Evolutionary conservation across 2,797 vertebrate genomes (phyloP).

Genomic region (Macroramphosus scolopax): DNA sequence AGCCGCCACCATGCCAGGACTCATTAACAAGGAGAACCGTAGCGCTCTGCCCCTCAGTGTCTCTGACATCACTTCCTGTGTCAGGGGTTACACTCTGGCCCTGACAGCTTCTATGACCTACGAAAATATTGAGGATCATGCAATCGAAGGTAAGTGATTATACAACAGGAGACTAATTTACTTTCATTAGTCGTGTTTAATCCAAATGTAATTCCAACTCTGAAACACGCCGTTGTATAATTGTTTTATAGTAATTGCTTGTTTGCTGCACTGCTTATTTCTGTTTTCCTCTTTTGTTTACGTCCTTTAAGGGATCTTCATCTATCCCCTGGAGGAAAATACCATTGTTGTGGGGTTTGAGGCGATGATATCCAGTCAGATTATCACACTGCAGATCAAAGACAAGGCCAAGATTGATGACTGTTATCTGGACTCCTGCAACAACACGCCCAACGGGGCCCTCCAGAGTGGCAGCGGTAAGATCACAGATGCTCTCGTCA

Average conservation of each 20-base stretch:
- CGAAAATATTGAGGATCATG: conserved; percentile 87
- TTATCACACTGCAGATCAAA: conserved; percentile 91
- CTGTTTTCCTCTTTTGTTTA: neutral
- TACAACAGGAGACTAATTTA: neutral
- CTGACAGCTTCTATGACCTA: conserved; percentile 93
- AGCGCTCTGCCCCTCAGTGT: conserved; percentile 84
- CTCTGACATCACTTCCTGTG: conserved; percentile 89
- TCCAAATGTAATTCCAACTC: neutral
- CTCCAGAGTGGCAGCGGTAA: conserved; percentile 77
- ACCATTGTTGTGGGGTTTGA: conserved; percentile 91
- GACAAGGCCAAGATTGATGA: conserved; percentile 91
- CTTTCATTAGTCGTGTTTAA: conserved; percentile 1
- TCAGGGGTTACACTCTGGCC: conserved; percentile 91
- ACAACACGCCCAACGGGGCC: conserved; percentile 58
- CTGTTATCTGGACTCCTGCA: conserved; percentile 72
- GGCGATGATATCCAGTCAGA: conserved; percentile 83
- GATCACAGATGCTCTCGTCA: conserved; percentile 35
- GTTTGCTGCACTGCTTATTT: conserved; percentile 7
- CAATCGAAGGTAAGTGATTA: conserved; percentile 84
- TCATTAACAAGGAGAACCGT: conserved; percentile 83
- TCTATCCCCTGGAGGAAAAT: conserved; percentile 90
- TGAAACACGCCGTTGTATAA: conserved; percentile 13
- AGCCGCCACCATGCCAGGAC: conserved; percentile 85
- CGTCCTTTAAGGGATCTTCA: conserved; percentile 84
- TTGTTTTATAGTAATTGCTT: conserved; percentile 12